A percentile compares a stretch with the other conserved stretches of the same genome.
phyloP scores from a whole-genome alignment of 2,888 invertebrate species.

The Sussaba pulchella region DNA sequence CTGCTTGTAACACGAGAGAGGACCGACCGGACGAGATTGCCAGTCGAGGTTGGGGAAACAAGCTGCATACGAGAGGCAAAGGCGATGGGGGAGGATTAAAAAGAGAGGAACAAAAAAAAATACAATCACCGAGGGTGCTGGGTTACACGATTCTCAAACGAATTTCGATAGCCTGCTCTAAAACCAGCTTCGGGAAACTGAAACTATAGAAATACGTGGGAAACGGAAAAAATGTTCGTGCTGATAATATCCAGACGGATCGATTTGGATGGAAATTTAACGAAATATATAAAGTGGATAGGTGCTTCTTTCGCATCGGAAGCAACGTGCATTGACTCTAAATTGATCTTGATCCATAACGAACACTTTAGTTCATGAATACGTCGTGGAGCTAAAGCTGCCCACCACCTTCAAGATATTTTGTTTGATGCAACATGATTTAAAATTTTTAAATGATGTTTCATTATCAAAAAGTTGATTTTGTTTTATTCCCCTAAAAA shows the following conservation, averaged over 20 bases:
- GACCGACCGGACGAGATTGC: constrained; percentile 46
- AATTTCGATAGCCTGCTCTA: constrained; percentile 32
- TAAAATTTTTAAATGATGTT: too few species aligned
- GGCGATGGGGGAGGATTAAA: background rate
- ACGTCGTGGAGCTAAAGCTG: too few species aligned
- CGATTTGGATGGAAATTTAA: too few species aligned
- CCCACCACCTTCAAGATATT: too few species aligned
- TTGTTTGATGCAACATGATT: too few species aligned
- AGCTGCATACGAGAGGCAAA: constrained; percentile 1
- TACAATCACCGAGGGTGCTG: constrained; percentile 44
- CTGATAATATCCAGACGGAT: too few species aligned
- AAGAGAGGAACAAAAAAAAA: constrained; percentile 28
- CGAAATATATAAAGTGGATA: background rate
- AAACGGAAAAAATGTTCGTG: too few species aligned
- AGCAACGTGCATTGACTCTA: too few species aligned
- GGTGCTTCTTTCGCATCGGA: too few species aligned
- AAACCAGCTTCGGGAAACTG: constrained; percentile 21
- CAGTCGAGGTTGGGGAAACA: background rate
- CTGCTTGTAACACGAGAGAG: constrained; percentile 23
- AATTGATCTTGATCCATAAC: too few species aligned
- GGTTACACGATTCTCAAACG: constrained; percentile 40
- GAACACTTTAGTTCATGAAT: background rate
- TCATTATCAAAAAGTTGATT: too few species aligned
- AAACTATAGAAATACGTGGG: constrained; percentile 37
- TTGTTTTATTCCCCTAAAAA: too few species aligned